Base-by-base conservation (phyloP, 2,113 vertebrate species). In the Ciconia boyciana region DNA sequence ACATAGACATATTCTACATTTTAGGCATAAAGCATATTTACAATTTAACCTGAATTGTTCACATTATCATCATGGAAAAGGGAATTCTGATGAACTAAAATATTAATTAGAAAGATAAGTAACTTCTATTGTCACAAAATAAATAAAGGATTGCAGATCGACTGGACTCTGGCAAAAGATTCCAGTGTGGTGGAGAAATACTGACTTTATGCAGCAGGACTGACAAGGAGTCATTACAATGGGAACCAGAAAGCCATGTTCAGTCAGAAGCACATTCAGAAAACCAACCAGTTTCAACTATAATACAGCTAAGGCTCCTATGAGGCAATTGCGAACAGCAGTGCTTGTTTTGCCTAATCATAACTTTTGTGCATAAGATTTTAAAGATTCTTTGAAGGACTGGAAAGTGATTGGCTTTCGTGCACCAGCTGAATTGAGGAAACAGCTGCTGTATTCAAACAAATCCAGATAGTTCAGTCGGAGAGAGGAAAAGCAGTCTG, bases 401-500 rank as follows among this genome's bases (percentile, higher is more conserved):
- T 96, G 78, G 80, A 62, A 84, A 74, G 52, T 69, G 61, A 83
- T 95, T 90, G 58, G 92, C 93, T 96, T 87, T 84, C 46, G 34
- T 60, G 19, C 43, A 92, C 32, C 83, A 78, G 41, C 62, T 81
- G 77, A 96, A 95, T 31, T 97, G 96, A 93, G 64, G 93, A 94
- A 96, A 89, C 74, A 98, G 95, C 81, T 95, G 70, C 62, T 96
- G 60, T 74, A 74, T 91, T 95, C 93, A 97, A 93, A 95, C 61
- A 80, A 95, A 90, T 96, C 81, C 86, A 89, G 88, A 86, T 31
- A 95, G 77, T 90, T 97, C 83, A 66, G 52, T 46, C 46, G 80
- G 32, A 57, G 48, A 93, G 79, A 96, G 91, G 75, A 97, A 70
- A 16, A 95, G 71, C 46, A 91, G 82, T 87, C 81, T 87, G 34